phyloP scores from a whole-genome alignment of 2,797 vertebrate species.

The Danio choprae region DNA sequence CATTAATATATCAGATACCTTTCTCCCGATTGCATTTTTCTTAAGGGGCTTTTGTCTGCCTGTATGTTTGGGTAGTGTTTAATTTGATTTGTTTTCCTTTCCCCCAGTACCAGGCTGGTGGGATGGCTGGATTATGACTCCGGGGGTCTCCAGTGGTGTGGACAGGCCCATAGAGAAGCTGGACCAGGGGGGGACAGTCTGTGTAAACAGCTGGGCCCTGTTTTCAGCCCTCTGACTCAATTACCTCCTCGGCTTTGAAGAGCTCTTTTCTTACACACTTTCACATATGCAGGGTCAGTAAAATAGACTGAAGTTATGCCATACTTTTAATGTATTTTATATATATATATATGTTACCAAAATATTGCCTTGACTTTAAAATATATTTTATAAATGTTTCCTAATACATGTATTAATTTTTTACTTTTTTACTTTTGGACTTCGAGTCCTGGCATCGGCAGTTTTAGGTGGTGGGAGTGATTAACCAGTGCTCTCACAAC shows the following conservation, averaged over 20 bases:
- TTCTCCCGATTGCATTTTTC: conserved; percentile 35
- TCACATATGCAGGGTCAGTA: conserved; percentile 72
- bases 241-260: conserved; percentile 79
- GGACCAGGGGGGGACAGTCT: conserved; percentile 70
- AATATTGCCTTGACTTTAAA: too few species aligned
- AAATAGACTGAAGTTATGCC: conserved; percentile 51
- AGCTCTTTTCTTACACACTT: conserved; percentile 77
- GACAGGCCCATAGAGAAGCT: conserved; percentile 60
- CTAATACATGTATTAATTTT: too few species aligned
- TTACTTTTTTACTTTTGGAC: too few species aligned
- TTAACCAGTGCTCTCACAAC: too few species aligned
- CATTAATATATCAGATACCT: conserved; percentile 44
- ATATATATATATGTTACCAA: neutral
- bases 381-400: too few species aligned
- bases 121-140: conserved; percentile 73
- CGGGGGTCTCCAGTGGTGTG: conserved; percentile 70
- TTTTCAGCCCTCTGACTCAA: conserved; percentile 76
- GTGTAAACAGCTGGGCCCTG: conserved; percentile 81
- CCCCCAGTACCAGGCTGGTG: conserved; percentile 63
- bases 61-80: conserved; percentile 51
- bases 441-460: too few species aligned
- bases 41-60: conserved; percentile 29
- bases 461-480: too few species aligned
- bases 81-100: conserved; percentile 57
- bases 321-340: neutral